These are phyloP conservation scores for Cololabis saira DNA, from an alignment of 2,113 vertebrate genomes.

Conservation along the genomic window DNA sequence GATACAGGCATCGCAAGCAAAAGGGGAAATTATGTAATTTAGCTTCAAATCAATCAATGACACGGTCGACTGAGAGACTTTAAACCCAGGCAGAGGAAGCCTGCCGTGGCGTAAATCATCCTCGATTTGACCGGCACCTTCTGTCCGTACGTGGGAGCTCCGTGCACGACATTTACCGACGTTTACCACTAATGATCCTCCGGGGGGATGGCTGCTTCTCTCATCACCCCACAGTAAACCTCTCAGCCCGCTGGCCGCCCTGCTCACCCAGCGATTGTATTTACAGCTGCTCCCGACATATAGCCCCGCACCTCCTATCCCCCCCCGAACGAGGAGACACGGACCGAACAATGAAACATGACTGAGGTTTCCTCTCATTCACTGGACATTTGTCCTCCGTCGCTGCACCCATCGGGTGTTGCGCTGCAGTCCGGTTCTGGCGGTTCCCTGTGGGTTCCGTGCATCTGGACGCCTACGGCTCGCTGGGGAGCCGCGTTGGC, in stretches of 20 bases:
- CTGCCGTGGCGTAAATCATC: conserved; percentile 40
- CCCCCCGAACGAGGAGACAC: conserved; percentile 47
- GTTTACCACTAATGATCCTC: conserved; percentile 56
- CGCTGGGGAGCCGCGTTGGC: conserved; percentile 19
- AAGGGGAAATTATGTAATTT: neutral
- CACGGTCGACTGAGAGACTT: neutral
- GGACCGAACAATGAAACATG: conserved; percentile 66
- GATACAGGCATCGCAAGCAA: too few species aligned
- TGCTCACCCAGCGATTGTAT: conserved; percentile 55
- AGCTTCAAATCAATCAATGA: neutral
- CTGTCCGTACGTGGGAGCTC: conserved; percentile 40
- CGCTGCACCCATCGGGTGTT: conserved; percentile 3
- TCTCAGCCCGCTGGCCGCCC: conserved; percentile 10
- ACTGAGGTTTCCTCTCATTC: conserved; percentile 75
- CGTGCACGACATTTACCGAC: conserved; percentile 53
- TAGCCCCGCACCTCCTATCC: conserved; percentile 31
- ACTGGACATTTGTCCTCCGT: conserved; percentile 69
- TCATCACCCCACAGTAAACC: conserved; percentile 54
- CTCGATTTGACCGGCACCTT: conserved; percentile 47
- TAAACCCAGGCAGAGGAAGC: neutral
- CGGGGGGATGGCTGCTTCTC: conserved; percentile 62
- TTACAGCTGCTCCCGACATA: conserved; percentile 63
- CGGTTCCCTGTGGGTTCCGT: conserved; percentile 25
- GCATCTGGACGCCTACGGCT: conserved; percentile 42
- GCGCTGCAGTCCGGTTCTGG: conserved; percentile 1